These are phyloP conservation scores for Mus spretus DNA, from an alignment of 2,797 vertebrate genomes.

Conservation along the genomic window DNA sequence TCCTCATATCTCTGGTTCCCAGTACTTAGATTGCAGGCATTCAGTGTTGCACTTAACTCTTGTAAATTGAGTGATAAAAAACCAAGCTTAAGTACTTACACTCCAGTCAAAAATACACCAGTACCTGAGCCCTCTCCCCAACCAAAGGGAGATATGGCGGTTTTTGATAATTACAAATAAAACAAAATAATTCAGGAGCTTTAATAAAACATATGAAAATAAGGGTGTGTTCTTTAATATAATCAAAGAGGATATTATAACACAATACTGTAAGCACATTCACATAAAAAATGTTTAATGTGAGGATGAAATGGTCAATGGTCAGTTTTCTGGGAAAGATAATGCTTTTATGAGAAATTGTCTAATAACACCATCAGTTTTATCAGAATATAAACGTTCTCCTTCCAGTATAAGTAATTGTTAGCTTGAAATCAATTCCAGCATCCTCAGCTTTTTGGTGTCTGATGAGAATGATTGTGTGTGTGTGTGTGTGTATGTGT, in stretches of 20 bases:
- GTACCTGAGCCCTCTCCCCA: neutral
- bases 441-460: neutral
- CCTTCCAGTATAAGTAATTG: neutral
- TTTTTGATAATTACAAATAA: neutral
- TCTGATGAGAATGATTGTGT: neutral
- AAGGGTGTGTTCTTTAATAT: neutral
- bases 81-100: neutral
- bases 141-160: neutral
- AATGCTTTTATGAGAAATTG: neutral
- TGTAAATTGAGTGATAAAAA: neutral
- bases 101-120: neutral
- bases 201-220: neutral
- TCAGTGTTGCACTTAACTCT: neutral
- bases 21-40: neutral
- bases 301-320: neutral
- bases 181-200: neutral
- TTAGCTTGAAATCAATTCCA: neutral
- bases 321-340: neutral
- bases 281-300: slow-evolving; percentile 4
- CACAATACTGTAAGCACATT: neutral
- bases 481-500: neutral
- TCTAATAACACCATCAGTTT: slow-evolving; percentile 2
- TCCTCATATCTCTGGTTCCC: neutral
- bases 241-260: neutral
- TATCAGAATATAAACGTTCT: neutral